phyloP scores from a whole-genome alignment of 2,113 vertebrate genomes.

The Mirounga angustirostris region DNA sequence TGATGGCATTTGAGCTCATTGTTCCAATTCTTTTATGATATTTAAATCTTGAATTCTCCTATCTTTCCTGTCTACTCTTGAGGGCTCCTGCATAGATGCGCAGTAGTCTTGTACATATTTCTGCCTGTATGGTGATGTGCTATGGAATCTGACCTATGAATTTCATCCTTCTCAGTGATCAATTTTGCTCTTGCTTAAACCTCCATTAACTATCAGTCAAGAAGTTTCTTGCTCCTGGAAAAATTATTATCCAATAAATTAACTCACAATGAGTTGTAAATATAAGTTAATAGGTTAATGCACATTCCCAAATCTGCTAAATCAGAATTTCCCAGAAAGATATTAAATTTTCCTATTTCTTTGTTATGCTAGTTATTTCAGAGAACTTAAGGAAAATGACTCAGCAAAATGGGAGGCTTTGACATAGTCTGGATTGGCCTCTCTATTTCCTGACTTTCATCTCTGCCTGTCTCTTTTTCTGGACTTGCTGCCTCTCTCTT shows the following conservation, averaged over 20 bases:
- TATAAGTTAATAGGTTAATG: neutral
- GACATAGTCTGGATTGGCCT: no score
- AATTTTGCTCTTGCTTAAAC: neutral
- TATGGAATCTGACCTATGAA: neutral
- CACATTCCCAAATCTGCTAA: neutral
- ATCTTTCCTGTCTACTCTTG: neutral
- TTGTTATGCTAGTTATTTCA: neutral
- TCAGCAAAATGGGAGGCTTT: neutral
- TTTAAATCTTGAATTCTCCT: neutral
- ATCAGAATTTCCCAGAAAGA: slow-evolving; percentile 1
- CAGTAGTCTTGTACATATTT: neutral
- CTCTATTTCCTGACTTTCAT: neutral
- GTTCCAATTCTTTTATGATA: neutral
- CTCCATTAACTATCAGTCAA: neutral
- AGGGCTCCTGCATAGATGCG: neutral
- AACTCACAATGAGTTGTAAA: neutral
- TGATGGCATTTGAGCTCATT: neutral
- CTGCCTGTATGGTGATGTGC: neutral
- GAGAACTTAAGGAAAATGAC: neutral
- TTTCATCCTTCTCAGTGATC: neutral
- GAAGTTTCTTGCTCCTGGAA: neutral
- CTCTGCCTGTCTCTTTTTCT: neutral
- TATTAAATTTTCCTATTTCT: neutral
- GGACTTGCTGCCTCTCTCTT: neutral
- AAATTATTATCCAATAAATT: neutral